These are phyloP conservation scores for Typhlichthys eigenmanni DNA, from an alignment of 2,797 vertebrate species.

Conservation along the genomic window DNA sequence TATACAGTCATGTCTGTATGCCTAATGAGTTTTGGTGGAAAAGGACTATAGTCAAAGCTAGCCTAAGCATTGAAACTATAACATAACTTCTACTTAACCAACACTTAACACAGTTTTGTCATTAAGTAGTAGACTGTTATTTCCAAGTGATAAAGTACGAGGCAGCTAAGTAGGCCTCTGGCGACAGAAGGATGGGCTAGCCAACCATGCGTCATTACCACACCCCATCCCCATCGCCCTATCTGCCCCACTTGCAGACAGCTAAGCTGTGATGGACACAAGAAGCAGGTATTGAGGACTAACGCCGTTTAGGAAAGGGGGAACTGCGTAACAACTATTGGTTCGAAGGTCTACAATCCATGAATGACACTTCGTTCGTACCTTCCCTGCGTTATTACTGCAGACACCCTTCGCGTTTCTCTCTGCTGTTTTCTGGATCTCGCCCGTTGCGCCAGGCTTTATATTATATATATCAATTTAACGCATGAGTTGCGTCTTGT, in stretches of 20 bases:
- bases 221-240: conserved; percentile 34
- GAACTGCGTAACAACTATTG: neutral
- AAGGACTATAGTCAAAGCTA: conserved; percentile 23
- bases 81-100: conserved; percentile 21
- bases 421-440: conserved; percentile 9
- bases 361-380: no score
- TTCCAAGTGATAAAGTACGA: neutral
- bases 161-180: conserved; percentile 14
- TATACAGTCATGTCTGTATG: no score
- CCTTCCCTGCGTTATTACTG: no score
- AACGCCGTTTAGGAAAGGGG: neutral
- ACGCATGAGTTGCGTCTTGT: neutral
- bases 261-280: conserved; percentile 23
- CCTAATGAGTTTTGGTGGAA: conserved; percentile 35
- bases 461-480: neutral
- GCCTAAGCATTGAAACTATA: conserved; percentile 20
- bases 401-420: neutral
- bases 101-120: neutral
- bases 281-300: neutral
- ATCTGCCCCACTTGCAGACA: conserved; percentile 1
- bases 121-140: no score
- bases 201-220: conserved; percentile 53
- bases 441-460: conserved; percentile 38
- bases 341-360: no score
- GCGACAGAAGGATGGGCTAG: conserved; percentile 54